Evolutionary conservation across 2,113 vertebrate species (phyloP).

Genomic region (Ploceus nigricollis): DNA sequence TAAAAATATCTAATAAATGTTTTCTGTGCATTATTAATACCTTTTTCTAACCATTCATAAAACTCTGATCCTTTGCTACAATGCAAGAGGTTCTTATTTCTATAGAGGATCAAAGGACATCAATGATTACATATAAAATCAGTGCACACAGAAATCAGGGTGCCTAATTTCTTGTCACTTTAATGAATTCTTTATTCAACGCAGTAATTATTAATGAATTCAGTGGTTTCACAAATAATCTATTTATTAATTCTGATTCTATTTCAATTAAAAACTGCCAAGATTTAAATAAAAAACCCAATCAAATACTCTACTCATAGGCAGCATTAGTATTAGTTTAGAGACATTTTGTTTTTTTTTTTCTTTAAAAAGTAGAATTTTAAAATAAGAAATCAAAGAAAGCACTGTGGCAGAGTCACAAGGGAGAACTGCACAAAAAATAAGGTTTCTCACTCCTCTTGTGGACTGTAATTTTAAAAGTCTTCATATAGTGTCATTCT

Average conservation of each 20-base stretch:
- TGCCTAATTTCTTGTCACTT: slow-evolving; percentile 56
- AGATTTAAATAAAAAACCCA: slow-evolving; percentile 65
- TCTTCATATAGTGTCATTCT: slow-evolving; percentile 80
- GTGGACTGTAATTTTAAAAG: slow-evolving; percentile 77
- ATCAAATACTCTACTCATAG: slow-evolving; percentile 56
- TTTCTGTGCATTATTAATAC: slow-evolving; percentile 76
- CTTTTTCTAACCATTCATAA: slow-evolving; percentile 68
- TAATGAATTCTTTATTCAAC: slow-evolving; percentile 50
- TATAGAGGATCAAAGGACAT: slow-evolving; percentile 66
- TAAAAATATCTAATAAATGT: slow-evolving; percentile 81
- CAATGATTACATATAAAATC: slow-evolving; percentile 74
- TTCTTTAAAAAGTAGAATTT: slow-evolving; percentile 67
- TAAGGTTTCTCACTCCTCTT: slow-evolving; percentile 72
- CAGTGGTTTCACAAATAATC: slow-evolving; percentile 69
- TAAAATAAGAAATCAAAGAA: slow-evolving; percentile 74
- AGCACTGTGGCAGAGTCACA: slow-evolving; percentile 73
- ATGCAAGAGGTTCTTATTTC: slow-evolving; percentile 60
- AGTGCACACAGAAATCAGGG: slow-evolving; percentile 73
- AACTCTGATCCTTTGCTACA: slow-evolving; percentile 66
- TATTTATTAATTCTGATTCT: slow-evolving; percentile 55
- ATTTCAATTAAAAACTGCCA: slow-evolving; percentile 69
- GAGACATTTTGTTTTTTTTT: slow-evolving; percentile 37
- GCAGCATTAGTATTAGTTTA: slow-evolving; percentile 70
- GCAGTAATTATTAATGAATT: slow-evolving; percentile 44
- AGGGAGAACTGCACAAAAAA: slow-evolving; percentile 64